A percentile compares a stretch with the other conserved stretches of the same genome.
These are phyloP conservation scores for Ochropacha duplaris DNA, from an alignment of 2,888 invertebrate genomes.

Conservation along the genomic window DNA sequence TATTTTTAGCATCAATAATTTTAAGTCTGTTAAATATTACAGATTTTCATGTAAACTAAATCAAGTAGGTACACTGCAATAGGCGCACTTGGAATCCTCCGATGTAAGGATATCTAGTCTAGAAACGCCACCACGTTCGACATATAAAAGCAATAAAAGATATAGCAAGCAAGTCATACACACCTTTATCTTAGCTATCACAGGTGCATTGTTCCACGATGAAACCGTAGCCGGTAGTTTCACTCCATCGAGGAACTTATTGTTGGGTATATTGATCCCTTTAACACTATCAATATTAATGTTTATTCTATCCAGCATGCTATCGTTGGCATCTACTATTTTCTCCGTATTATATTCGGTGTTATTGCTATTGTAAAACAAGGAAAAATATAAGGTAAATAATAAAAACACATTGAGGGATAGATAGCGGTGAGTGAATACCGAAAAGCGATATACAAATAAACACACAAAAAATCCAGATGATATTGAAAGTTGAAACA, in stretches of 20 bases:
- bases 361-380: slow-evolving; percentile 41
- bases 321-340: slow-evolving; percentile 92
- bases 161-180: neutral
- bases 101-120: too few species aligned
- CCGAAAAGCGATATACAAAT: neutral
- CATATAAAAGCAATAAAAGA: neutral
- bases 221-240: slow-evolving; percentile 20
- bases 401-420: neutral
- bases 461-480: neutral
- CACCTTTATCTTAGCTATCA: slow-evolving; percentile 65
- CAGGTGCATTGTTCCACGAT: slow-evolving; percentile 48
- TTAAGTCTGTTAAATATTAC: too few species aligned
- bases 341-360: slow-evolving; percentile 82
- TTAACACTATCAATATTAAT: slow-evolving; percentile 86
- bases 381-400: neutral
- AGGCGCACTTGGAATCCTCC: too few species aligned
- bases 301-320: slow-evolving; percentile 90
- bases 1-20: too few species aligned
- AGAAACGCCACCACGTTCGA: neutral
- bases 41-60: too few species aligned
- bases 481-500: neutral
- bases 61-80: too few species aligned
- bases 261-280: slow-evolving; percentile 40
- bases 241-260: slow-evolving; percentile 20
- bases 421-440: neutral